Evolutionary conservation across 2,888 invertebrate species (phyloP), one percentile per base, ranked within the genome.

Genomic region (Plagiodera versicolora): DNA sequence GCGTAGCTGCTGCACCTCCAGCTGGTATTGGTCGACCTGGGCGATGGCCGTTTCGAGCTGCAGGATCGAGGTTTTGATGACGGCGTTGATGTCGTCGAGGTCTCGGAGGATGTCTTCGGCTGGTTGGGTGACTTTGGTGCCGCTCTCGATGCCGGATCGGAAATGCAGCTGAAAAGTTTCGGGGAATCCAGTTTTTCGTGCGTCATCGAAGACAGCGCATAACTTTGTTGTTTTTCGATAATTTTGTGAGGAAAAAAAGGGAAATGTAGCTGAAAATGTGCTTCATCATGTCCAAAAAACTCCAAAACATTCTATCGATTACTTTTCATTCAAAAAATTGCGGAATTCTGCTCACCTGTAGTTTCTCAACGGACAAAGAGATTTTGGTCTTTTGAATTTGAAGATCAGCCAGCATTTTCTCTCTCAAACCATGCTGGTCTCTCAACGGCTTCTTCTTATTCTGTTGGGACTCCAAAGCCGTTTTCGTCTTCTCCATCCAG

Each of bases 121-220:
- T 59, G 87, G 85, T 67, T 88, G 86, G 73, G 87, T 86, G 53
- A 94, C 88, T 68, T 88, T 87, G 66, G 87, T 84, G 82, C 92
- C 89, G 75, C 92, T 89, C 56, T 90, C 90, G 79, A 94, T 88
- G 62, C 92, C 93, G 61, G 91, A 89, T 61, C 90, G 88, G 86
- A 95, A 94, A 82, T 95, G 95, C 58, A 95, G 91, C 91, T 92
- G 80, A n/a, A n/a, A n/a, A n/a, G n/a, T n/a, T n/a, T n/a, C n/a
- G n/a, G n/a, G n/a, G n/a, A n/a, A n/a, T n/a, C n/a, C n/a, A n/a
- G n/a, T n/a, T n/a, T n/a, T n/a, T n/a, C n/a, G n/a, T n/a, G n/a
- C n/a, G n/a, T n/a, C n/a, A n/a, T n/a, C n/a, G n/a, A n/a, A n/a
- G n/a, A n/a, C n/a, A n/a, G n/a, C n/a, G n/a, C n/a, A n/a, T n/a